Base-by-base conservation (phyloP, 2,113 vertebrate species). In the Percina caprodes region DNA sequence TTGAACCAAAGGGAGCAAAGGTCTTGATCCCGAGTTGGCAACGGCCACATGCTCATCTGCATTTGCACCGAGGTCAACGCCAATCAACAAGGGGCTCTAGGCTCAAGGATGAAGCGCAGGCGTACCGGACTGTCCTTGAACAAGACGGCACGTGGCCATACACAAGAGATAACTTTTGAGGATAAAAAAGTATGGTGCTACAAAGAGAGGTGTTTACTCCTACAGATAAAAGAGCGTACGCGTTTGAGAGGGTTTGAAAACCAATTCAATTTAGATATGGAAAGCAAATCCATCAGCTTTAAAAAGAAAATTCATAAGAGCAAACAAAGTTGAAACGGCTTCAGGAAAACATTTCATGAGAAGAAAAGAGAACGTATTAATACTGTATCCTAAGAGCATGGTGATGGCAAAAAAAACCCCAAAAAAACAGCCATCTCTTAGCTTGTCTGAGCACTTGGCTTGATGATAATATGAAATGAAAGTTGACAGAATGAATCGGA, bases 41-140 rank as follows among this genome's bases (percentile, higher is more conserved):
- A 80, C 26, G 5, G 61, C 74, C 84, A 90, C 86, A 71, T 74
- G 80, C 86, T 90, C 89, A 91, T 93, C 84, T 91, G 86, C 91
- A 93, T 92, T 89, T 86, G 80, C 86, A 85, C 87, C 68, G 86
- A 90, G 93, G 92, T 93, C 93, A 91, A 85, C 72, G 13, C 46
- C 14, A 30, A 84, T 86, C 80, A 15, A 83, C 23, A 2, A 49
- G 84, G 74, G 79, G 72, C 75, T 59, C 65, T 61, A 60, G 49
- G 23, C 79, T 74, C 56, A 74, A 90, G 84, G 90, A 90, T 85
- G 80, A 84, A 82, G 54, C 14, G 35, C 83, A 87, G 89, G 84
- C 86, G 89, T 39, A 89, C 61, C 5, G 23, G 39, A 56, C 86
- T 86, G 90, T 67, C 92, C 91, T 92, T 93, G 89, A 92, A 83